Conservation (phyloP, 1,140 invertebrate species). For the Wiebesia pumilae region DNA sequence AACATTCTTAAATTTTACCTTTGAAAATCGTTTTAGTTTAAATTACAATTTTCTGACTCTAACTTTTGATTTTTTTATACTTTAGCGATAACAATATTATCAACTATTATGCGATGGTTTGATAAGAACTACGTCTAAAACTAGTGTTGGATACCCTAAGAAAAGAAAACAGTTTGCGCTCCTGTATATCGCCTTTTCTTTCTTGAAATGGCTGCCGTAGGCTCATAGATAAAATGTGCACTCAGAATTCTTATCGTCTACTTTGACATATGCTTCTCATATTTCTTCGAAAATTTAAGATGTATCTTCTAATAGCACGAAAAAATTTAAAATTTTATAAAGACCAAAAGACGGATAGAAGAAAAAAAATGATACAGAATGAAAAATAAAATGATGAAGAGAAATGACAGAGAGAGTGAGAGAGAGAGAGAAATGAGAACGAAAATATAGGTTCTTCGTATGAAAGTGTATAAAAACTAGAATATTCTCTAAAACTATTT, state of each 20-base stretch:
- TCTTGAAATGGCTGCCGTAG: neutral
- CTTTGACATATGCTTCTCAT: neutral
- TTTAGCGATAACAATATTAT: neutral
- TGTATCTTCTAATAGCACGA: neutral
- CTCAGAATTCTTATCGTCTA: neutral
- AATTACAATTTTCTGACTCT: neutral
- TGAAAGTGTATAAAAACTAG: neutral
- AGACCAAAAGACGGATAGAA: neutral
- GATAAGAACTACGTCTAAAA: slow-evolving; percentile 20
- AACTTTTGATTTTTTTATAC: neutral
- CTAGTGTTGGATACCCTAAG: neutral
- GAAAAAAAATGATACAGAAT: too few species aligned
- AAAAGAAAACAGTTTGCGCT: slow-evolving; percentile 27
- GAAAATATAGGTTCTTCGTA: neutral
- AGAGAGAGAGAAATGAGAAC: neutral
- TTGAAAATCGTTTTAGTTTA: too few species aligned
- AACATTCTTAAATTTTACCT: too few species aligned
- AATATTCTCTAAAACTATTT: slow-evolving; percentile 25
- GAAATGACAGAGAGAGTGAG: neutral
- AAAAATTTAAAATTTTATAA: slow-evolving; percentile 9
- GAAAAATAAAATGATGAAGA: neutral
- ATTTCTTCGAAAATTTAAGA: slow-evolving; percentile 8
- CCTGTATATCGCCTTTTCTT: neutral
- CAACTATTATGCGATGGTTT: neutral
- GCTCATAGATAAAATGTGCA: neutral